Base-by-base conservation (phyloP, 2,113 vertebrate genomes). In the Anguilla rostrata region DNA sequence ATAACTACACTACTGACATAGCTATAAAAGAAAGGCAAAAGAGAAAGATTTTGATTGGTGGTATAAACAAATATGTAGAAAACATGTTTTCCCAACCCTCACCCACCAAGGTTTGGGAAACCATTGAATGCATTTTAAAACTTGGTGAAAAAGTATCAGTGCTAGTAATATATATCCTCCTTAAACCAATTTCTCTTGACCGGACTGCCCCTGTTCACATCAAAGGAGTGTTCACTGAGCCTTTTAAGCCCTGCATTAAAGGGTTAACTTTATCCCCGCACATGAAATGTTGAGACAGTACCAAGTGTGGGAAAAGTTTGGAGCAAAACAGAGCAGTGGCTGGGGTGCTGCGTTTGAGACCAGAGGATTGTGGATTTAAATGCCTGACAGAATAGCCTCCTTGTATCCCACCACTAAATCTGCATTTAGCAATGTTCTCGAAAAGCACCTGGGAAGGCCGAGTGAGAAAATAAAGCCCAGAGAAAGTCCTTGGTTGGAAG, bases 141-240 rank as follows among this genome's bases (percentile, higher is more conserved):
- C 92, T 92, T 81, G 84, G 92, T 92, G 92, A 91, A 88, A 92
- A 92, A 91, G 87, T 90, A 90, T 92, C 90, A 89, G 85, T 80
- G 49, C 88, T 93, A 93, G 94, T 91, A 92, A 90, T 95, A 94
- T 93, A 94, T 95, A 92, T 94, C 85, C 41, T 39, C 40, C 90
- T 92, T 91, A 53, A 90, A 91, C 89, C 92, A 93, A 92, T 94
- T 95, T 95, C 94, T 95, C 94, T 93, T 82, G 86, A 91, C 90
- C 88, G 92, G 80, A 91, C 80, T 90, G 87, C 41, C 89, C 93
- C 87, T 87, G 90, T 92, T 93, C 90, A 94, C 94, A 92, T 95
- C 94, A 95, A 95, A 95, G 93, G 90, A 75, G 86, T 86, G 85
- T 89, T 89, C 87, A 83, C 81, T 94, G 93, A 94, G 91, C 90